A percentile compares a stretch with the other conserved stretches of the same genome.
Evolutionary conservation across 2,113 vertebrate species (phyloP).

Genomic region (Leucoraja erinaceus): DNA sequence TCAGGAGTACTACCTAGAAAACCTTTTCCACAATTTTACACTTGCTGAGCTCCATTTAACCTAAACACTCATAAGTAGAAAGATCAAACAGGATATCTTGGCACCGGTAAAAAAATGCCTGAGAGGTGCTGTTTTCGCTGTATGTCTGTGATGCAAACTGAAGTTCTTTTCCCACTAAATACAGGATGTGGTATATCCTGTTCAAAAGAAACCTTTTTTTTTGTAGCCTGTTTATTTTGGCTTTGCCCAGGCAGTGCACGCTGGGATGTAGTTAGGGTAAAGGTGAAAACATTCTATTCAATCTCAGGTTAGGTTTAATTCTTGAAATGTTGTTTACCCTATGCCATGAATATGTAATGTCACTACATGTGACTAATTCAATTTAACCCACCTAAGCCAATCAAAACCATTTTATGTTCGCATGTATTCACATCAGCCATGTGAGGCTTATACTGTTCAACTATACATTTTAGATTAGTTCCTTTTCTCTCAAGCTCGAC

Average conservation of each 20-base stretch:
- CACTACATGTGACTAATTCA: not conserved
- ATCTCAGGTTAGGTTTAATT: not conserved
- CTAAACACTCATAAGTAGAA: not conserved
- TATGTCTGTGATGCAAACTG: constrained; percentile 22
- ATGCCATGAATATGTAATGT: not conserved
- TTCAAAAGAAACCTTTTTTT: constrained; percentile 33
- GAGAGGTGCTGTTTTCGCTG: not conserved
- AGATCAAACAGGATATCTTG: not conserved
- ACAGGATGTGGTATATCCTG: constrained; percentile 32
- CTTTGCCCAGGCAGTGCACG: not conserved
- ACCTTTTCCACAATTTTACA: not conserved
- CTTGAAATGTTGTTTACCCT: constrained; percentile 19
- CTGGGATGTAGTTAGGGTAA: not conserved
- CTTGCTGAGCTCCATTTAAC: constrained; percentile 1
- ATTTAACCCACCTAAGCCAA: not conserved
- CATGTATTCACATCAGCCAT: not conserved
- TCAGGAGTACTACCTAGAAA: constrained; percentile 3
- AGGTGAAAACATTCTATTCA: constrained; percentile 33
- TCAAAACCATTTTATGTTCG: not conserved
- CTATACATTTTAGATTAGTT: not conserved
- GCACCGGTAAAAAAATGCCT: not conserved
- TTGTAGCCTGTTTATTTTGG: constrained; percentile 31
- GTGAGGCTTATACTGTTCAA: not conserved
- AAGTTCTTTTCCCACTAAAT: not conserved
- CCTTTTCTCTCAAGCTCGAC: not conserved